phyloP scores from a whole-genome alignment of 1,140 invertebrate genomes.

The Aporrectodea caliginosa region DNA sequence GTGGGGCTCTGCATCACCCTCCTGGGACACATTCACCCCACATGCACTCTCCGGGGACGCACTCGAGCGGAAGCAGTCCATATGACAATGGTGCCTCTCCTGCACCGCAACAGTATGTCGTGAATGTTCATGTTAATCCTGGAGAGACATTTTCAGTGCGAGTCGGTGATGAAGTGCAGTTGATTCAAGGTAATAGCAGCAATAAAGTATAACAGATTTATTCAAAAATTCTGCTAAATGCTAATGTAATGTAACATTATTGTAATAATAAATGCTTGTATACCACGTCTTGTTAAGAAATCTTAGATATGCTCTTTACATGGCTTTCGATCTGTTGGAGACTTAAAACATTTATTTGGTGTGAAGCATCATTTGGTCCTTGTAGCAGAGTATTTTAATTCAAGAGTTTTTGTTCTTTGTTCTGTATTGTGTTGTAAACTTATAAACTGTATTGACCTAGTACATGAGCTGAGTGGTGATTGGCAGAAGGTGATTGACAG shows the following conservation, averaged over 20 bases:
- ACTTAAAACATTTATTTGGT: neutral
- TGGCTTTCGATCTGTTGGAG: neutral
- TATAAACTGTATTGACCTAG: too few relatives aligned
- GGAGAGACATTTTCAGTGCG: constrained; percentile 66
- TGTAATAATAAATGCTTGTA: neutral
- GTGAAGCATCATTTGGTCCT: too few relatives aligned
- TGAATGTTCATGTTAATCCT: constrained; percentile 67
- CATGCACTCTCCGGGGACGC: neutral
- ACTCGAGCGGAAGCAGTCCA: neutral
- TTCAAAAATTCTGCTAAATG: neutral
- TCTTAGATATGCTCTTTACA: neutral
- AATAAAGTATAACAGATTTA: too few relatives aligned
- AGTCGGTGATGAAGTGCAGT: constrained; percentile 64
- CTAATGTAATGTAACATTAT: neutral
- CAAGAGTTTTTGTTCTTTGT: too few relatives aligned
- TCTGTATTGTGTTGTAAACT: too few relatives aligned
- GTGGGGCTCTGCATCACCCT: neutral
- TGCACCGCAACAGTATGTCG: constrained; percentile 58
- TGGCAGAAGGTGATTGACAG: too few relatives aligned
- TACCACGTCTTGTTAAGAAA: neutral
- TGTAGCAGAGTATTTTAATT: too few relatives aligned
- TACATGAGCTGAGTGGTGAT: too few relatives aligned
- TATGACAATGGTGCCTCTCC: neutral
- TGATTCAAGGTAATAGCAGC: constrained; percentile 66
- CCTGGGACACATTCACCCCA: neutral